These are phyloP conservation scores for Limnothrissa miodon DNA, from an alignment of 2,113 vertebrate species.

Conservation along the genomic window DNA sequence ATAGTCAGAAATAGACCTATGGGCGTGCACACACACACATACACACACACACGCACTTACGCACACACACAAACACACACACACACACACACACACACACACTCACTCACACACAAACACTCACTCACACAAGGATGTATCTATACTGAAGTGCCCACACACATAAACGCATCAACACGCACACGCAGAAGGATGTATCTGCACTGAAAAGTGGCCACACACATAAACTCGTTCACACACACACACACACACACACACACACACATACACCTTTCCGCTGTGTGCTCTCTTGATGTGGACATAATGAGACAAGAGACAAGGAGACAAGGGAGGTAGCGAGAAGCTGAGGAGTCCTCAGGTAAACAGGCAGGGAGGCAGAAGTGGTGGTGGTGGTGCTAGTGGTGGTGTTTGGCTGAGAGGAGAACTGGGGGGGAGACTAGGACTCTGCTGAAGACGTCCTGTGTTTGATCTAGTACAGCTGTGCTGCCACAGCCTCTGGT, in stretches of 20 bases:
- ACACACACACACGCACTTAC: background rate
- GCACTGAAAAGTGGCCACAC: too few species aligned
- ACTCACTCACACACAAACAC: background rate
- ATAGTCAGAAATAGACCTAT: background rate
- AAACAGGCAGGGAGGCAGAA: background rate
- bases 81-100: constrained; percentile 3
- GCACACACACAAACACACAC: background rate
- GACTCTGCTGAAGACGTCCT: background rate
- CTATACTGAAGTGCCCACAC: background rate
- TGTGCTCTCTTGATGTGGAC: constrained; percentile 11
- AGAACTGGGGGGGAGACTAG: background rate
- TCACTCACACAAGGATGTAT: background rate
- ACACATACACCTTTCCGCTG: constrained; percentile 23
- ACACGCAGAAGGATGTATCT: too few species aligned
- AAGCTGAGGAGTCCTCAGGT: background rate
- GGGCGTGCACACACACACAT: too few species aligned
- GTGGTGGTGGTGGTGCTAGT: background rate
- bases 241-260: constrained; percentile 20
- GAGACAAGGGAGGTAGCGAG: background rate
- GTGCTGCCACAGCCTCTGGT: background rate
- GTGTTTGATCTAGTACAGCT: background rate
- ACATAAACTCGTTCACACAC: background rate
- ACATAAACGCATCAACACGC: background rate
- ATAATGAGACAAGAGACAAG: constrained; percentile 10
- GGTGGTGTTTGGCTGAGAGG: background rate